Percentiles rank a stretch among this genome's conserved stretches.
Conservation (phyloP, 2,888 invertebrate genomes). For the Diaphora mendica region DNA sequence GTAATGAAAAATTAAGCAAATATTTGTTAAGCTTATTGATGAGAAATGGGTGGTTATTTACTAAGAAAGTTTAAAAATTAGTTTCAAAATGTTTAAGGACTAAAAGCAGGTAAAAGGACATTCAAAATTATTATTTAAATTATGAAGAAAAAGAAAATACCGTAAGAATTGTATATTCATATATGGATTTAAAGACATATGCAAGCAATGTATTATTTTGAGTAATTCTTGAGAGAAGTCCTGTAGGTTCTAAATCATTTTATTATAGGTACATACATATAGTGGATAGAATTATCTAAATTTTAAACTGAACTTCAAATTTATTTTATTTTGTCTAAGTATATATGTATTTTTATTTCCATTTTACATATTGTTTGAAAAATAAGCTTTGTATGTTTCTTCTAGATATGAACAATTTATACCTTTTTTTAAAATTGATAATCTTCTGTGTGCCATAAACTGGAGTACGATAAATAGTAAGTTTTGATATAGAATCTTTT, state of each 20-base stretch:
- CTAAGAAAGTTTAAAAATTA: neutral
- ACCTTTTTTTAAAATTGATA: no score
- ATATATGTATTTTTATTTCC: no score
- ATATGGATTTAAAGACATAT: neutral
- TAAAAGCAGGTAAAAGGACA: neutral
- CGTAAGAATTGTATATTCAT: neutral
- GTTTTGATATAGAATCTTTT: no score
- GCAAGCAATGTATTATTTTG: neutral
- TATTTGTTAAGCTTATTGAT: neutral
- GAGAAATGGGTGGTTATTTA: neutral
- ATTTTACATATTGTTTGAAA: no score
- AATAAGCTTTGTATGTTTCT: no score
- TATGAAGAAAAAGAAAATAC: neutral
- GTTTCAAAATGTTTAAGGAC: neutral
- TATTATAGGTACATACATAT: neutral
- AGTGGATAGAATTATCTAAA: neutral
- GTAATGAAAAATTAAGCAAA: neutral
- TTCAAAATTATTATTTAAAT: neutral
- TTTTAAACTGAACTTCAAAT: neutral
- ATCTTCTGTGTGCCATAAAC: no score
- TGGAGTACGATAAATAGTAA: no score
- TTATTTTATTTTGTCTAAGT: no score
- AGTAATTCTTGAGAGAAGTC: neutral
- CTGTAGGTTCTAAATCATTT: neutral
- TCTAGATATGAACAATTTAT: no score